Base-by-base conservation (phyloP, 2,113 vertebrate species). In the mouse (Mus musculus) region DNA sequence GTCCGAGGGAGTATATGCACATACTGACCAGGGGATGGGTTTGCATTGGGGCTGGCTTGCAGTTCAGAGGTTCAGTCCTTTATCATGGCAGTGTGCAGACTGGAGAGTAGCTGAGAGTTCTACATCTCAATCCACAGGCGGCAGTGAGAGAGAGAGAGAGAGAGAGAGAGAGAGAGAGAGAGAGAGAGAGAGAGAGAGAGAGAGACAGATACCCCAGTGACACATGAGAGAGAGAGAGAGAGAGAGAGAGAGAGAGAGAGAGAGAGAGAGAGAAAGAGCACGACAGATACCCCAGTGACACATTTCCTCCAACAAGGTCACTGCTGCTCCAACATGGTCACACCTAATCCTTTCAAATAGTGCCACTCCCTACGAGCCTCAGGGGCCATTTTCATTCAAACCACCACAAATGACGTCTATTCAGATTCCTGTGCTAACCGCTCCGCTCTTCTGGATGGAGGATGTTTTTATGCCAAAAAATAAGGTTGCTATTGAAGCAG, bases 391-490 rank as follows among this genome's bases (percentile, higher is more conserved):
- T 59, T 13, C 22, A 61, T 59, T 39, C 78, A 59, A 13, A 82
- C 78, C 7, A 59, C 54, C 11, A 59, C 78, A 59, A 36, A 49
- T 0, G 7, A n/a, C 22, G 20, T 59, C 11, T 46, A 77, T 93
- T 76, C 75, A 77, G 42, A 90, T 10, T 72, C 9, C 22, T 63
- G 16, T 24, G 26, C 63, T 81, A 72, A 20, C 5, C 81, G 90
- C 10, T 72, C 46, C 14, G 1, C 10, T 91, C 88, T 93, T 78
- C 49, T 87, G 30, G 16, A 24, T 54, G 12, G 49, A 75, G n/a
- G 17, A 69, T 94, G 3, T 52, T 93, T 96, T 89, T 89, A 30
- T 92, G 59, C 7, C 78, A 65, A 54, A 36, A 96, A 59, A 17
- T 96, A 63, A 88, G 36, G 67, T 39, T 82, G 19, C n/a, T 72